phyloP scores from a whole-genome alignment of 2,113 vertebrate genomes.

The Ceyx cyanopectus region DNA sequence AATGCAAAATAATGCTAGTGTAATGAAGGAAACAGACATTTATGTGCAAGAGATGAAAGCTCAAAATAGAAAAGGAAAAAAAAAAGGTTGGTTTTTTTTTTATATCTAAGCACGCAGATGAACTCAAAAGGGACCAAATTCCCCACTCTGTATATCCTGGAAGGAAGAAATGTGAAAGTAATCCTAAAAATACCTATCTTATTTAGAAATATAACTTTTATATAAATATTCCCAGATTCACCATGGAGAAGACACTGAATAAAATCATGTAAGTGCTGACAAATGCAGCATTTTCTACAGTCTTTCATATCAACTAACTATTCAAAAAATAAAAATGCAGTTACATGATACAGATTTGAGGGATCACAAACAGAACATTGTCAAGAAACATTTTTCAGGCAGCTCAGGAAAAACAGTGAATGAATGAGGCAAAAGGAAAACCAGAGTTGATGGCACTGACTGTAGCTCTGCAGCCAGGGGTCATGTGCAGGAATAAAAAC shows the following conservation, averaged over 20 bases:
- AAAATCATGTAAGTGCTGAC: not conserved
- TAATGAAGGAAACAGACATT: not conserved
- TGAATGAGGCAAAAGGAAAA: not conserved
- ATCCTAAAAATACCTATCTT: not conserved
- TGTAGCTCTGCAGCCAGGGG: not conserved
- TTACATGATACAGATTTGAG: not conserved
- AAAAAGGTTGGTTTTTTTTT: too few relatives aligned
- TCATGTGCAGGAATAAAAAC: not conserved
- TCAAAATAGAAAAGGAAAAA: not conserved
- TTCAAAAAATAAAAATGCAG: not conserved
- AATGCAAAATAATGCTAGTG: not conserved
- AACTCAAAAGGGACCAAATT: not conserved
- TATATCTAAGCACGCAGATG: not conserved
- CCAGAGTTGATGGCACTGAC: not conserved
- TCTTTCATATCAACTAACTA: not conserved
- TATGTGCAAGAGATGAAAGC: not conserved
- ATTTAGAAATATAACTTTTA: not conserved
- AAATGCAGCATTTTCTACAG: not conserved
- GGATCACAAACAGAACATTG: not conserved
- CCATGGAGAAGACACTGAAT: not conserved
- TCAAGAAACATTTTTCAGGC: not conserved
- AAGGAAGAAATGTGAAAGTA: not conserved
- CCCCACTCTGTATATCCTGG: not conserved
- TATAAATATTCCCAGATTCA: not conserved
- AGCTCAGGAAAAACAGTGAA: not conserved